Percentiles rank a stretch among this genome's conserved stretches.
Evolutionary conservation across 2,113 vertebrate species (phyloP).

Genomic region (Nibea coibor): DNA sequence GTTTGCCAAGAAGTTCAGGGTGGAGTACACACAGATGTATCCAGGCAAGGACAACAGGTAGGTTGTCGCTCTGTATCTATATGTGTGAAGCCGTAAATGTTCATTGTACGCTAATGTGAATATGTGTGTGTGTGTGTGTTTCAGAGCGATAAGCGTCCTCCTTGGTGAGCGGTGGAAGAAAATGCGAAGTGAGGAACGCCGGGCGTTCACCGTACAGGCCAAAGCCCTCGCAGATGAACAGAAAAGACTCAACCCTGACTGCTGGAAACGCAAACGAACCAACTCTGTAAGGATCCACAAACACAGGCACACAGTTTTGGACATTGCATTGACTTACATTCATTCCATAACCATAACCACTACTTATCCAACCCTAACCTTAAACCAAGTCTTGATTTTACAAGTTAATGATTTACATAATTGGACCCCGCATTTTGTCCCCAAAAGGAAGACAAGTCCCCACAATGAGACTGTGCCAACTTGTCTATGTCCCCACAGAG

Average conservation of each 20-base stretch:
- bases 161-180: slow-evolving; percentile 99
- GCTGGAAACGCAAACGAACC: slow-evolving; percentile 99
- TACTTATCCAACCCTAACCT: too few relatives aligned
- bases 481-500: too few relatives aligned
- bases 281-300: slow-evolving; percentile 89
- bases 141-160: slow-evolving; percentile 98
- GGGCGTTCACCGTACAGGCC: slow-evolving; percentile 94
- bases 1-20: slow-evolving; percentile 98
- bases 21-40: slow-evolving; percentile 99
- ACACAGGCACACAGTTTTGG: neutral
- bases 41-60: slow-evolving; percentile 99
- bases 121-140: slow-evolving; percentile 9
- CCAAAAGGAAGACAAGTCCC: too few relatives aligned
- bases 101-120: neutral
- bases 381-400: too few relatives aligned
- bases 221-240: slow-evolving; percentile 98
- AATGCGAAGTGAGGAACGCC: slow-evolving; percentile 95
- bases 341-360: too few relatives aligned
- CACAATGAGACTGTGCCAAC: too few relatives aligned
- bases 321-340: too few relatives aligned
- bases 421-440: too few relatives aligned
- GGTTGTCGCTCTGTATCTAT: neutral
- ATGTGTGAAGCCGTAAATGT: neutral
- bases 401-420: too few relatives aligned
- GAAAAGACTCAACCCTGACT: slow-evolving; percentile 97